These are phyloP conservation scores for Lophotis ruficrista DNA, from an alignment of 2,113 vertebrate genomes.

Conservation along the genomic window DNA sequence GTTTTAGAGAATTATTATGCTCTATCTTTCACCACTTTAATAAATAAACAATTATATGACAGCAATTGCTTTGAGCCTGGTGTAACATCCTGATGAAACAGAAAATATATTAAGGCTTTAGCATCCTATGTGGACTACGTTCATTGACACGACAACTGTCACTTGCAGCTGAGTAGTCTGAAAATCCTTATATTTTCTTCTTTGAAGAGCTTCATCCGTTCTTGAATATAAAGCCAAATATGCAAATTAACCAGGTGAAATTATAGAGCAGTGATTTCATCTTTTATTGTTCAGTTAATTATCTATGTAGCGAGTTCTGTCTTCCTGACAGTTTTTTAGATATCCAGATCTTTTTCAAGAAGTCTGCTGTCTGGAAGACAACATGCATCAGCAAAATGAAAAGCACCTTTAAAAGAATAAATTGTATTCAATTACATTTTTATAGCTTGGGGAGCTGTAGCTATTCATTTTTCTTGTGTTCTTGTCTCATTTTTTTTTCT, in stretches of 20 bases:
- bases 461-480: background rate
- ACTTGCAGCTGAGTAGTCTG: background rate
- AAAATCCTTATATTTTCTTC: background rate
- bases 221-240: background rate
- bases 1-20: background rate
- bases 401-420: background rate
- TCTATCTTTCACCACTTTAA: background rate
- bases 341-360: background rate
- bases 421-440: background rate
- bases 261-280: background rate
- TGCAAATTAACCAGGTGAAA: background rate
- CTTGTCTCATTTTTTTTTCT: background rate
- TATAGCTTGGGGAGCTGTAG: background rate
- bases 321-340: background rate
- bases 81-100: background rate
- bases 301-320: background rate
- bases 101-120: background rate
- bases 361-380: background rate
- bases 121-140: fast-evolving
- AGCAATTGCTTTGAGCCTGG: background rate
- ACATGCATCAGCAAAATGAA: background rate
- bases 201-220: background rate
- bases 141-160: background rate
- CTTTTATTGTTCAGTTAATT: background rate
- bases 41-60: background rate